These are phyloP conservation scores for Peromyscus leucopus DNA, from an alignment of 2,113 vertebrate species.

Conservation along the genomic window DNA sequence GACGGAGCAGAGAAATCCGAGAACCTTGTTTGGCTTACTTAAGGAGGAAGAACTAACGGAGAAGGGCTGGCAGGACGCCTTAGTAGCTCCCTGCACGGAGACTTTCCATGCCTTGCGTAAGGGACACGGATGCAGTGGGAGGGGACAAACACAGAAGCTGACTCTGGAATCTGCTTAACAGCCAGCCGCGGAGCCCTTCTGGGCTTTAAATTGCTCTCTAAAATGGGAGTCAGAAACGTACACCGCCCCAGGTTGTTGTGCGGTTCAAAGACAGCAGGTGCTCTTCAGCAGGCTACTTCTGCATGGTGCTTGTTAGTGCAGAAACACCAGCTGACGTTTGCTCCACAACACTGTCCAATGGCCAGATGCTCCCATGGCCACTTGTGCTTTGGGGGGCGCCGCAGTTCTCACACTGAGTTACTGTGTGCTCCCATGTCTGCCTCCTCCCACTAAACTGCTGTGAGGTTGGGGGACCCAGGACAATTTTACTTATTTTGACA, in stretches of 20 bases:
- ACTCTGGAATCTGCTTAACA: conserved; percentile 53
- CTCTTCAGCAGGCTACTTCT: conserved; percentile 28
- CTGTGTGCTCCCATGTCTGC: conserved; percentile 20
- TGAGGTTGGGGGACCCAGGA: neutral
- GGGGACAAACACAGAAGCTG: neutral
- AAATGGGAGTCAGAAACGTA: conserved; percentile 27
- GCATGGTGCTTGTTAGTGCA: conserved; percentile 31
- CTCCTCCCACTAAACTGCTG: conserved; percentile 30
- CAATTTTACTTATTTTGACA: conserved; percentile 46
- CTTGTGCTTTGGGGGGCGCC: neutral
- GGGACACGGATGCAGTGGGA: neutral
- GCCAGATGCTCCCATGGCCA: neutral
- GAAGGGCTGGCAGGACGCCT: neutral
- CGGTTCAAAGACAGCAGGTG: conserved; percentile 11
- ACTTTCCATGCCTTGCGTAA: conserved; percentile 34
- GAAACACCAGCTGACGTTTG: conserved; percentile 51
- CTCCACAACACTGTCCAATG: conserved; percentile 63
- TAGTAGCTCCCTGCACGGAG: neutral
- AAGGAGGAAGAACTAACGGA: conserved; percentile 21
- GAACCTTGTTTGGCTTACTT: conserved; percentile 12
- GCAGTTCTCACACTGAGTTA: neutral
- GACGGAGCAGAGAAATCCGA: conserved; percentile 56
- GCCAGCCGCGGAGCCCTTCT: conserved; percentile 19
- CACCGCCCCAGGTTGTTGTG: neutral
- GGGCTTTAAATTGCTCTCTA: conserved; percentile 44